Base-by-base conservation (phyloP, 2,888 invertebrate species). In the Laothoe populi region DNA sequence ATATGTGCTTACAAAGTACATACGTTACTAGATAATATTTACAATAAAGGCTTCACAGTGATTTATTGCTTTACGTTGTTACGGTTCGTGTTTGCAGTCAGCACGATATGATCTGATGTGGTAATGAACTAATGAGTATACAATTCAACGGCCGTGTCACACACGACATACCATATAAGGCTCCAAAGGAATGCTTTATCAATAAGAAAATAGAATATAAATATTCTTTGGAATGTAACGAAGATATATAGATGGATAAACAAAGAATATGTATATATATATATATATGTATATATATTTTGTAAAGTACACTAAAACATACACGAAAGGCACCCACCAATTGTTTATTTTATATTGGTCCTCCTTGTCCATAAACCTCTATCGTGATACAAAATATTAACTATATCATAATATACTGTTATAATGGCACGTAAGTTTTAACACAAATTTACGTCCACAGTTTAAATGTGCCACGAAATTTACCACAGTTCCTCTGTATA, bases 211-310 rank as follows among this genome's bases (percentile, higher is more conserved):
- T 79, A 82, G 75, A 79, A 79, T 79, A 82, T 83, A 83, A 78
- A 83, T 72, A 84, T 86, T 90, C 87, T 88, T 90, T 92, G 92
- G 92, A 92, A 92, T 92, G 91, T 92, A 80, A 84, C 81, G 91
- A 92, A 91, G 90, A 76, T 81, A 74, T n/a, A 74, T 74, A 75
- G 73, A 75, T 66, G 66, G 60, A 67, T 61, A 31, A 71, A 71
- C 67, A 64, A 64, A 70, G 62, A n/a, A n/a, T n/a, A 71, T 64
- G 59, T 60, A 65, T 61, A 61, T 65, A 24, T 80, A 10, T 19
- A 19, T 7, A 35, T 11, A 35, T 80, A 81, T 79, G 73, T 70
- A 35, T 19, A 10, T 19, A 24, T 24, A 38, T 38, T 19, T 53
- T 11, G 11, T 35, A 35, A 66, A 68, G 66, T 67, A 81, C 81